Evolutionary conservation across 2,797 vertebrate species (phyloP), one percentile per base, ranked within the genome.

Genomic region (Microchirus variegatus): DNA sequence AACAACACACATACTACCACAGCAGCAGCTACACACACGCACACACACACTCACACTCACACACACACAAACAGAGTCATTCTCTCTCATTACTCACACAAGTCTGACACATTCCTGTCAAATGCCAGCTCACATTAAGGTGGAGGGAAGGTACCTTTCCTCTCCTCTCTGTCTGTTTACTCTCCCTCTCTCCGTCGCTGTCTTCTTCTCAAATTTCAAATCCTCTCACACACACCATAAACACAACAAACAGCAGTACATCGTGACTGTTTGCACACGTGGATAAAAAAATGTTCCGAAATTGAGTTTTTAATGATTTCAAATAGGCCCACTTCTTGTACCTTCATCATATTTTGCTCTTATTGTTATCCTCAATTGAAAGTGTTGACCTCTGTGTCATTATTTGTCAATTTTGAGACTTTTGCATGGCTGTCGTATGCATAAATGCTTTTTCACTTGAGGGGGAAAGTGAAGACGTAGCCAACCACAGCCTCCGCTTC

Each of bases 61-160:
- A 69, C 54, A 68, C 31, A 63, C 18, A 72, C 60, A 73, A 41
- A 72, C 64, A 57, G 17, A 78, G 35, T 77, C 81, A 68, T 88
- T 85, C 77, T 57, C 70, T 85, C 74, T 78, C 73, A 89, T 87
- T 82, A 87, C 80, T 87, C 83, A 87, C 70, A 78, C 61, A 78
- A 46, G 78, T 81, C 82, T 89, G 84, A 84, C 87, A 87, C 82
- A 86, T 81, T 76, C 61, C 70, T 82, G 87, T 87, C 80, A 87
- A 80, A 87, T 81, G 81, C 77, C 85, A 87, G 8, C 71, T 82
- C 78, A 79, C 67, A 82, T 87, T 83, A 83, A 78, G 78, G 84
- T 83, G 76, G 73, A 68, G 72, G 75, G 74, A 70, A 60, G 69
- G 60, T 67, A 70, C 73, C 77, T 75, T 31, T 75, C 74, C 56